Percentiles rank a stretch among this genome's conserved stretches.
These are phyloP conservation scores for Synergus japonicus DNA, from an alignment of 2,888 invertebrate species.

Conservation along the genomic window DNA sequence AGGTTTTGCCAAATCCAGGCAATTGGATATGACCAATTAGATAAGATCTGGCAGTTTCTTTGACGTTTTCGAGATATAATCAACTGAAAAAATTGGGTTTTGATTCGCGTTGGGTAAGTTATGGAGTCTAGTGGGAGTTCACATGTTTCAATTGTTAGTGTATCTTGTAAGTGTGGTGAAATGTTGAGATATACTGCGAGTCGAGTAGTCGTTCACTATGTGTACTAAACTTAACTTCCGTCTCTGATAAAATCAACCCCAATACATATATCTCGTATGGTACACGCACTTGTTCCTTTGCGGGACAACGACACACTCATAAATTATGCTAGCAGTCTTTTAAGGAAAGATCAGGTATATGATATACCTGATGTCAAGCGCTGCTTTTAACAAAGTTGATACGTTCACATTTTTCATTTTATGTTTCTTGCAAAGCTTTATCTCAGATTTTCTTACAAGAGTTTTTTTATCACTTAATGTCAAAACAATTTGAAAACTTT, in stretches of 20 bases:
- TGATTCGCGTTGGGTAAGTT: background rate
- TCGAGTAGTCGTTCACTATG: constrained; percentile 18
- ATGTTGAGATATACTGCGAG: background rate
- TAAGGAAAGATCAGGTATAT: background rate
- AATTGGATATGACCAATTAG: too few relatives aligned
- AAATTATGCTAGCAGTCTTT: constrained; percentile 31
- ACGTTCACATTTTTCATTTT: too few relatives aligned
- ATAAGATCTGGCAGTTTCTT: too few relatives aligned
- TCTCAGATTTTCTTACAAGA: too few relatives aligned
- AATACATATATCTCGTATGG: constrained; percentile 4
- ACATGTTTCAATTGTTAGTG: background rate
- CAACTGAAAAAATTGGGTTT: background rate
- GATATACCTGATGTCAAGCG: background rate
- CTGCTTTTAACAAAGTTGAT: background rate
- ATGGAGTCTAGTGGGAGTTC: background rate
- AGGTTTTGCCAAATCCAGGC: too few relatives aligned
- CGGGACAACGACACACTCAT: constrained; percentile 29
- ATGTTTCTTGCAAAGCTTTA: background rate
- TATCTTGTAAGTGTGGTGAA: constrained; percentile 23
- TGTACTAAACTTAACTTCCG: constrained; percentile 39
- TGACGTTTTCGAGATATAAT: too few relatives aligned
- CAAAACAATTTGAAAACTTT: too few relatives aligned
- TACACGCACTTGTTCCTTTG: constrained; percentile 40
- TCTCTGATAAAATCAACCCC: constrained; percentile 34
- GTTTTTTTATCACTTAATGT: too few relatives aligned